Conservation (phyloP, 2,113 vertebrate genomes). For the Grammomys dolichurus region DNA sequence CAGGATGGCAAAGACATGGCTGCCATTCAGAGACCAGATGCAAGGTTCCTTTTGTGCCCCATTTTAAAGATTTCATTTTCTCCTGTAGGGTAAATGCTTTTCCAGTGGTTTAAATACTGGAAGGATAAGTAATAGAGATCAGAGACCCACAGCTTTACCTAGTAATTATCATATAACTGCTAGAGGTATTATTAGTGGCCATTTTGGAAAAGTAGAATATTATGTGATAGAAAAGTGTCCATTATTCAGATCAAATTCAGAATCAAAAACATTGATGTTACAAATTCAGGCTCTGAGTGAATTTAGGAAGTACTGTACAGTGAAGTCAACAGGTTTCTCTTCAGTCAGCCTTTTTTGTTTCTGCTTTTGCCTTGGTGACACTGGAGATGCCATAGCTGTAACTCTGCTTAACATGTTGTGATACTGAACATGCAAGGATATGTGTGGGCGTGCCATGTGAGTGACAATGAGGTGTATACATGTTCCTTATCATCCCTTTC, state of each 20-base stretch:
- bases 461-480: neutral
- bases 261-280: neutral
- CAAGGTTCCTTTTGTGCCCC: neutral
- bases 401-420: neutral
- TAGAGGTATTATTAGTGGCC: neutral
- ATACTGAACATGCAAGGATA: neutral
- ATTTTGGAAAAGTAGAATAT: neutral
- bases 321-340: too few relatives aligned
- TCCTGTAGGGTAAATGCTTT: neutral
- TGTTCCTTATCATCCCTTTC: neutral
- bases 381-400: neutral
- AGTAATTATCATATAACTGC: neutral
- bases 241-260: neutral
- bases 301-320: neutral
- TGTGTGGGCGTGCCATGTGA: neutral
- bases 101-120: neutral
- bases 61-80: neutral
- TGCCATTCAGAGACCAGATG: neutral
- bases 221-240: neutral
- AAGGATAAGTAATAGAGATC: neutral
- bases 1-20: neutral
- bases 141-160: neutral
- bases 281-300: neutral
- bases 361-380: neutral
- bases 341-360: neutral